Conservation (phyloP, 2,113 vertebrate species). For the Spheniscus mendiculus region DNA sequence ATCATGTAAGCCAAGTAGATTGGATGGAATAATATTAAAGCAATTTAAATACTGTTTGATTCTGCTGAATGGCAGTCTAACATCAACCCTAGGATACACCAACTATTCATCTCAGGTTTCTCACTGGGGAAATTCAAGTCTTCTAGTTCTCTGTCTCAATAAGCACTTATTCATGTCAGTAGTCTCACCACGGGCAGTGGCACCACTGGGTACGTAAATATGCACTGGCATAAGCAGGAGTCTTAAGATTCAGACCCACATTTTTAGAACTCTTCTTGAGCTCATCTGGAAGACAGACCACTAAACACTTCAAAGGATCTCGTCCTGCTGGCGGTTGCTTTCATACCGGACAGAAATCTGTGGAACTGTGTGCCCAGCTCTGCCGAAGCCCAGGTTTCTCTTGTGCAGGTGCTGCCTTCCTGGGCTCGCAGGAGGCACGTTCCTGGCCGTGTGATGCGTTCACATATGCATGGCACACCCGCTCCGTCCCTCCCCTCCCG, state of each 20-base stretch:
- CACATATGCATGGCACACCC: not conserved
- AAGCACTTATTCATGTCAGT: not conserved
- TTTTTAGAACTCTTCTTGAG: slow-evolving; percentile 12
- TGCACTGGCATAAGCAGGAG: not conserved
- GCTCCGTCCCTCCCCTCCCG: rapidly evolving
- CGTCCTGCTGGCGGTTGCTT: not conserved
- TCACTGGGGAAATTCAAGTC: not conserved
- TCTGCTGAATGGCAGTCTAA: not conserved
- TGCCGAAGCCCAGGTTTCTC: not conserved
- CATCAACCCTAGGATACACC: not conserved
- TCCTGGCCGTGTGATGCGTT: not conserved
- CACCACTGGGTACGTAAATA: not conserved
- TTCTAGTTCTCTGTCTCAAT: not conserved
- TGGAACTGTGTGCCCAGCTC: not conserved
- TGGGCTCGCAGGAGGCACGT: rapidly evolving
- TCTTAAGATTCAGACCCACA: not conserved
- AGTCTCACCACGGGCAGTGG: not conserved
- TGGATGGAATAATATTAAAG: not conserved
- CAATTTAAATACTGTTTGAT: not conserved
- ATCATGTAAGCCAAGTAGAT: not conserved
- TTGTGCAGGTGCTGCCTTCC: not conserved
- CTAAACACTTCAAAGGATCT: slow-evolving; percentile 18
- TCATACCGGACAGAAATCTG: not conserved
- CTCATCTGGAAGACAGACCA: slow-evolving; percentile 24
- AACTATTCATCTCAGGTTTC: not conserved